Conservation (phyloP, 2,888 invertebrate species). For the Zygothrica quintamaculata region DNA sequence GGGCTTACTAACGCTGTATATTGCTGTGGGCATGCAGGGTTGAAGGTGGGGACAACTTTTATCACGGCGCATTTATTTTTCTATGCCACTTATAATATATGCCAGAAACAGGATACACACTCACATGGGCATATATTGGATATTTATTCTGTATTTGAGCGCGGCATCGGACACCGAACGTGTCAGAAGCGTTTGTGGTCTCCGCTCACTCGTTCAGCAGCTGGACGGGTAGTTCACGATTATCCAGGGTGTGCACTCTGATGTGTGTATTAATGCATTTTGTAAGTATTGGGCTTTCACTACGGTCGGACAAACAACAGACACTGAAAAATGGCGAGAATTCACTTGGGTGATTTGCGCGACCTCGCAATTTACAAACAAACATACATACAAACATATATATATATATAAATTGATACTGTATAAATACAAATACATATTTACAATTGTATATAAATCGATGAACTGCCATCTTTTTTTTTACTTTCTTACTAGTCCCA, state of each 20-base stretch:
- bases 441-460: slow-evolving; percentile 14
- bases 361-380: slow-evolving; percentile 53
- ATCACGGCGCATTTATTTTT: slow-evolving; percentile 82
- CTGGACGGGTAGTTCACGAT: slow-evolving; percentile 49
- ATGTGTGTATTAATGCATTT: slow-evolving; percentile 29
- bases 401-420: background rate
- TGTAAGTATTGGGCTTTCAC: slow-evolving; percentile 62
- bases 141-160: slow-evolving; percentile 82
- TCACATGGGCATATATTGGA: slow-evolving; percentile 76
- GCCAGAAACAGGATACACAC: slow-evolving; percentile 82
- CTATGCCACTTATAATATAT: slow-evolving; percentile 83
- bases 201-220: slow-evolving; percentile 55
- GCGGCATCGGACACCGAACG: slow-evolving; percentile 68
- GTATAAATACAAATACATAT: slow-evolving; percentile 18
- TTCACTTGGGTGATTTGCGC: slow-evolving; percentile 78
- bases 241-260: slow-evolving; percentile 48
- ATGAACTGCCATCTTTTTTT: slow-evolving; percentile 11
- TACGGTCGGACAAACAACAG: slow-evolving; percentile 71
- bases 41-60: slow-evolving; percentile 70
- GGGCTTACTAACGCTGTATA: slow-evolving; percentile 43
- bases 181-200: slow-evolving; percentile 64
- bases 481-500: no score
- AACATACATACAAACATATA: slow-evolving; percentile 16
- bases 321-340: slow-evolving; percentile 80
- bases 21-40: slow-evolving; percentile 33